Base-by-base conservation (phyloP, 1,140 invertebrate genomes). In the Pristionchus pacificus region DNA sequence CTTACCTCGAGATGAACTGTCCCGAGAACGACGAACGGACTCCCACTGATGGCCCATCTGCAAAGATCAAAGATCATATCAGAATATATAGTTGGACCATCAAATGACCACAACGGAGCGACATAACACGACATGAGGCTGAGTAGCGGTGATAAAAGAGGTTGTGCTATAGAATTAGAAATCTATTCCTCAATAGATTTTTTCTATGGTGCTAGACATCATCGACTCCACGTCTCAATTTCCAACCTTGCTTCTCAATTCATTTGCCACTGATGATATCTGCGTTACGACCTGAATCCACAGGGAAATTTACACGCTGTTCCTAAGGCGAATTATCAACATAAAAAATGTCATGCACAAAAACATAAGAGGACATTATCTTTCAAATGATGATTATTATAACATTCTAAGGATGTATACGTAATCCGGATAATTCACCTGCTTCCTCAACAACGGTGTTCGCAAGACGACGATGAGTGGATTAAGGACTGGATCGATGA, bases 401-500 rank as follows among this genome's bases (percentile, higher is more conserved):
- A 49, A 49, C 6, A 49, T 6, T 49, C 38, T 49, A 19, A n/a
- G n/a, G n/a, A n/a, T n/a, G n/a, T n/a, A n/a, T n/a, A n/a, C n/a
- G n/a, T n/a, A n/a, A n/a, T n/a, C n/a, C n/a, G n/a, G n/a, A n/a
- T n/a, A n/a, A n/a, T n/a, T n/a, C n/a, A 77, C 79, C 65, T 71
- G 73, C 70, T 82, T 55, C 2, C 82, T 68, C 1, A 82, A 72
- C 31, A 74, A 72, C 10, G 80, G 80, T 1, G 80, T 82, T 49
- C 80, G 68, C 19, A 83, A 68, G 2, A 81, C 71, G 0, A 82
- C 81, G 3, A 82, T 64, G 1, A 82, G 24, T 2, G 80, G 80
- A 73, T 82, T 82, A 14, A 82, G 69, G 19, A 82, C 67, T 3
- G 80, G 80, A 61, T 82, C 80, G n/a, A 78, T 71, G 64, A 82